A percentile compares a stretch with the other conserved stretches of the same genome.
These are phyloP conservation scores for Enteromius trimaculatus DNA, from an alignment of 2,797 vertebrate genomes.

Conservation along the genomic window DNA sequence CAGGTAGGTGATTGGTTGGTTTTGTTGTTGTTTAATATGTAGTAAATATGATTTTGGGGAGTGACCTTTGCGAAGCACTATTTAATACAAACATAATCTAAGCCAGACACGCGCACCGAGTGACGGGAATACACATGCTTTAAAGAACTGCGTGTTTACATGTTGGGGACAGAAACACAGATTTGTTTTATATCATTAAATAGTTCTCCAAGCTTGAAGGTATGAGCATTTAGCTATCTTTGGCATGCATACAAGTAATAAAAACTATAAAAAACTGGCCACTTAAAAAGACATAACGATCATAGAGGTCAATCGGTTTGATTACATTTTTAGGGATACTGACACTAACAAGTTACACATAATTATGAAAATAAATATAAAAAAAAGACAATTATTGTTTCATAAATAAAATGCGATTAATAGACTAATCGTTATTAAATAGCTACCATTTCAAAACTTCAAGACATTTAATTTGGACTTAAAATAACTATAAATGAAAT, in stretches of 20 bases:
- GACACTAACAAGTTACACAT: not conserved
- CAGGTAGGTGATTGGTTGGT: constrained; percentile 6
- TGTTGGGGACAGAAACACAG: not conserved
- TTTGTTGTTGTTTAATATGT: not conserved
- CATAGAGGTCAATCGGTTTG: not conserved
- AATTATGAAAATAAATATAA: not conserved
- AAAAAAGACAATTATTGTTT: not conserved
- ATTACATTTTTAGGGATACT: not conserved
- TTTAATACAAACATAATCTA: not conserved
- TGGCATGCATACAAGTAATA: not conserved
- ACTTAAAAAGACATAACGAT: not conserved
- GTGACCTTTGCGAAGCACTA: not conserved
- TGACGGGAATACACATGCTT: not conserved
- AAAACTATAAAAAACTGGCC: not conserved
- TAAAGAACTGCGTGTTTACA: not conserved
- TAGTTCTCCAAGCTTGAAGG: not conserved
- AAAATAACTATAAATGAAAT: no score
- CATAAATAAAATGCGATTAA: not conserved
- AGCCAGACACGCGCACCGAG: not conserved
- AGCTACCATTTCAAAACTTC: no score
- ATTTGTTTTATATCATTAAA: not conserved
- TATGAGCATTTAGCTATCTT: not conserved
- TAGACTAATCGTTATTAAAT: not conserved
- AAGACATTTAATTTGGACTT: not conserved
- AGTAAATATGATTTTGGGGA: not conserved